Evolutionary conservation across 2,888 invertebrate species (phyloP).

Genomic region (Drosophila glabriapex): DNA sequence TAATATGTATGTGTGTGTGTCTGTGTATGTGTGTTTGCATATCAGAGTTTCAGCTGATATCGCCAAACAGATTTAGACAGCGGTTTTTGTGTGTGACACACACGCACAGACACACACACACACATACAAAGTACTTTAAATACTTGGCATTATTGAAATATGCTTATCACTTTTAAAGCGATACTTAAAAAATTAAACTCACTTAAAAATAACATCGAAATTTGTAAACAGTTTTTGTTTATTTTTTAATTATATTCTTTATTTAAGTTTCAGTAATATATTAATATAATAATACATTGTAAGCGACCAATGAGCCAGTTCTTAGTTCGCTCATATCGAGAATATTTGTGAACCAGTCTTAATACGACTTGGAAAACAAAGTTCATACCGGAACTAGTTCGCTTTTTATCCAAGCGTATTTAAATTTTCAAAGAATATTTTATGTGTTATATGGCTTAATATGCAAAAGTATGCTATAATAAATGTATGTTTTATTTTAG

Average conservation of each 20-base stretch:
- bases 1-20: background rate
- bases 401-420: no score
- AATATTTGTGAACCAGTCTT: background rate
- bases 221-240: background rate
- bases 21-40: background rate
- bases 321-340: background rate
- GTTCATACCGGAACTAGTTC: background rate
- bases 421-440: background rate
- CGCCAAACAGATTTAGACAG: conserved; percentile 2
- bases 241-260: background rate
- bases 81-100: background rate
- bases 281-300: background rate
- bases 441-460: background rate
- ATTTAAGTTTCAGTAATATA: background rate
- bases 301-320: background rate
- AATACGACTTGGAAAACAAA: background rate
- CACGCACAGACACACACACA: background rate
- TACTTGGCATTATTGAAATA: background rate
- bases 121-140: background rate
- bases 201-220: background rate
- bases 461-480: background rate
- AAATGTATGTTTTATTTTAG: background rate
- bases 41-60: background rate
- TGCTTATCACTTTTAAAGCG: background rate
- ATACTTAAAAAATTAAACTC: background rate